Evolutionary conservation across 1,140 invertebrate genomes (phyloP).

Genomic region (Amyelois transitella): DNA sequence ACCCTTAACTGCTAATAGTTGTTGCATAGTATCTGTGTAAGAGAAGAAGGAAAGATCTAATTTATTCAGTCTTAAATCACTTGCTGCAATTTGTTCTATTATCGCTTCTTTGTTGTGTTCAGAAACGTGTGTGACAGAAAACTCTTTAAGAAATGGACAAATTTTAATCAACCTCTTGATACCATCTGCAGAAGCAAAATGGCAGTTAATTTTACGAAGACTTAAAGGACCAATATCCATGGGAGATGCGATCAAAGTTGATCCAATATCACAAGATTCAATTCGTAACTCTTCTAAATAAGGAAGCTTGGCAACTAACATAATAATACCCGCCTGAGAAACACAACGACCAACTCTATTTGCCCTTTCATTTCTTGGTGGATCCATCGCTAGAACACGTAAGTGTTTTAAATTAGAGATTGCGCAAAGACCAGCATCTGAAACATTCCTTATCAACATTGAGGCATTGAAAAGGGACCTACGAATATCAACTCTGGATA

Average conservation of each 20-base stretch:
- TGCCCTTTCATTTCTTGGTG: slow-evolving; percentile 58
- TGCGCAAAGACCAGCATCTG: slow-evolving; percentile 54
- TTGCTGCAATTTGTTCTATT: slow-evolving; percentile 51
- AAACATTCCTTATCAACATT: slow-evolving; percentile 64
- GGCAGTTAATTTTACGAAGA: slow-evolving; percentile 63
- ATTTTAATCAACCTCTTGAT: slow-evolving; percentile 62
- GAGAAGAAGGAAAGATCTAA: slow-evolving; percentile 67
- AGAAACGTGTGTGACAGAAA: slow-evolving; percentile 62
- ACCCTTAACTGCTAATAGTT: slow-evolving; percentile 55
- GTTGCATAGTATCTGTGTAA: slow-evolving; percentile 48
- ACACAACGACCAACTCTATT: slow-evolving; percentile 60
- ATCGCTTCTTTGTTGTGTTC: slow-evolving; percentile 61
- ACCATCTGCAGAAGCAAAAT: slow-evolving; percentile 62
- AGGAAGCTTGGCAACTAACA: slow-evolving; percentile 57
- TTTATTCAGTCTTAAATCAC: slow-evolving; percentile 49
- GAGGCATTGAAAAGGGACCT: slow-evolving; percentile 71
- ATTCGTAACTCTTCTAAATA: slow-evolving; percentile 63
- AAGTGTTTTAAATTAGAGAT: slow-evolving; percentile 57
- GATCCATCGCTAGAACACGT: slow-evolving; percentile 61
- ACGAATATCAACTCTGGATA: slow-evolving; percentile 68
- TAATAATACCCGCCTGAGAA: slow-evolving; percentile 62
- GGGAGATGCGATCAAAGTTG: slow-evolving; percentile 53
- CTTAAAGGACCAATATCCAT: slow-evolving; percentile 53
- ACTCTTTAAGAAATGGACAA: slow-evolving; percentile 57
- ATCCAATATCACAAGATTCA: slow-evolving; percentile 69